These are phyloP conservation scores for Agraylea sexmaculata DNA, from an alignment of 1,140 invertebrate genomes.

Conservation along the genomic window DNA sequence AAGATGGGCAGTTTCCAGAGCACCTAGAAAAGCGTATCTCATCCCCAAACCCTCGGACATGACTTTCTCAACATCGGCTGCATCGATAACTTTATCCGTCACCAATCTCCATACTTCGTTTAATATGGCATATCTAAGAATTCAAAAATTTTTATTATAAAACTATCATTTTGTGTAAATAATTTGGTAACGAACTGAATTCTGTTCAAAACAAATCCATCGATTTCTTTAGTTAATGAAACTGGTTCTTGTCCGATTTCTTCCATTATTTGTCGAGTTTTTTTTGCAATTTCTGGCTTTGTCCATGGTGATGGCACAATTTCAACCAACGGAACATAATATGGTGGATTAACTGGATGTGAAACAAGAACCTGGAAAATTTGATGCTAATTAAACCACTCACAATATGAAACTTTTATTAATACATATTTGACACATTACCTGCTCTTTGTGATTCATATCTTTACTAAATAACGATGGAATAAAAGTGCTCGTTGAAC, in stretches of 20 bases:
- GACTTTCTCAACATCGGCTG: constrained; percentile 83
- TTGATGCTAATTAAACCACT: constrained; percentile 1
- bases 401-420: neutral
- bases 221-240: constrained; percentile 70
- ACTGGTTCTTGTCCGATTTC: constrained; percentile 88
- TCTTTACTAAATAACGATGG: constrained; percentile 75
- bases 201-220: constrained; percentile 87
- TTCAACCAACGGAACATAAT: constrained; percentile 89
- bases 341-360: constrained; percentile 94
- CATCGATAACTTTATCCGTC: constrained; percentile 68
- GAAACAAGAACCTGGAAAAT: constrained; percentile 40
- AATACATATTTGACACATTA: constrained; percentile 20
- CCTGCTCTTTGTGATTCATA: constrained; percentile 63
- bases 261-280: constrained; percentile 65
- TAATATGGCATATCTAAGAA: constrained; percentile 73
- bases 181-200: constrained; percentile 65
- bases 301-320: constrained; percentile 90
- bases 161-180: constrained; percentile 1
- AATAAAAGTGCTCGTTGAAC: constrained; percentile 82
- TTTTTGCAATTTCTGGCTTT: constrained; percentile 50
- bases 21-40: constrained; percentile 89
- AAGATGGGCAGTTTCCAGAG: constrained; percentile 86
- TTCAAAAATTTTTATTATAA: constrained; percentile 7
- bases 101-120: constrained; percentile 88
- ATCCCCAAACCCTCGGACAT: constrained; percentile 91